Conservation (phyloP, 2,797 vertebrate species). For the Odontamblyopus lacepedii region DNA sequence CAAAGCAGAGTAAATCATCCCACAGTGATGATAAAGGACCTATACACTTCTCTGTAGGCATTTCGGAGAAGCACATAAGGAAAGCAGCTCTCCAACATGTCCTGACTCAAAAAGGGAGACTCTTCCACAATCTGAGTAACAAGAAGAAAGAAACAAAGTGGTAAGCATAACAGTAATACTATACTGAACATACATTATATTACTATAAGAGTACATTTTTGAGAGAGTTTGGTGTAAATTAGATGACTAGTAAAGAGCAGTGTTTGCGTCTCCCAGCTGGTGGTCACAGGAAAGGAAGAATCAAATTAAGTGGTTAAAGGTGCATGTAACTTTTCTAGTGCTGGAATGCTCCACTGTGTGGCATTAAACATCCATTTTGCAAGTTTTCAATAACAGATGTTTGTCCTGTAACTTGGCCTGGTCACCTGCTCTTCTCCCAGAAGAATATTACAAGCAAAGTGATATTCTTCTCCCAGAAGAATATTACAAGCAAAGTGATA, state of each 20-base stretch:
- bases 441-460: too few relatives aligned
- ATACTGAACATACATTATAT: neutral
- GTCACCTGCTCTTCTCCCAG: too few relatives aligned
- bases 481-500: too few relatives aligned
- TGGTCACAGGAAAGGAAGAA: neutral
- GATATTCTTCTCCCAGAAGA: too few relatives aligned
- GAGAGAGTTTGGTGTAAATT: neutral
- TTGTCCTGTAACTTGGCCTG: too few relatives aligned
- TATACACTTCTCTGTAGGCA: constrained; percentile 89
- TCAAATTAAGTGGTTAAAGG: neutral
- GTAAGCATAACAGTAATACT: neutral
- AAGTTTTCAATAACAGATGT: too few relatives aligned
- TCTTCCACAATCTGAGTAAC: constrained; percentile 85
- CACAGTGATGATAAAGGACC: constrained; percentile 66
- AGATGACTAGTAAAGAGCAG: neutral
- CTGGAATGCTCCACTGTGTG: neutral
- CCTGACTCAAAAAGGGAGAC: constrained; percentile 88
- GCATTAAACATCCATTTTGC: neutral
- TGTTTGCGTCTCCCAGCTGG: neutral
- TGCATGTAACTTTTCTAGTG: neutral
- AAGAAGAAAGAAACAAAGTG: constrained; percentile 1
- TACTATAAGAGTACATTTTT: neutral
- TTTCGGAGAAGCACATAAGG: constrained; percentile 92
- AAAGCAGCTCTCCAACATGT: constrained; percentile 93
- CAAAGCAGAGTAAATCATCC: constrained; percentile 43